Percentiles rank a stretch among this genome's conserved stretches.
Evolutionary conservation across 2,797 vertebrate species (phyloP).

Genomic region (Mareca penelope): DNA sequence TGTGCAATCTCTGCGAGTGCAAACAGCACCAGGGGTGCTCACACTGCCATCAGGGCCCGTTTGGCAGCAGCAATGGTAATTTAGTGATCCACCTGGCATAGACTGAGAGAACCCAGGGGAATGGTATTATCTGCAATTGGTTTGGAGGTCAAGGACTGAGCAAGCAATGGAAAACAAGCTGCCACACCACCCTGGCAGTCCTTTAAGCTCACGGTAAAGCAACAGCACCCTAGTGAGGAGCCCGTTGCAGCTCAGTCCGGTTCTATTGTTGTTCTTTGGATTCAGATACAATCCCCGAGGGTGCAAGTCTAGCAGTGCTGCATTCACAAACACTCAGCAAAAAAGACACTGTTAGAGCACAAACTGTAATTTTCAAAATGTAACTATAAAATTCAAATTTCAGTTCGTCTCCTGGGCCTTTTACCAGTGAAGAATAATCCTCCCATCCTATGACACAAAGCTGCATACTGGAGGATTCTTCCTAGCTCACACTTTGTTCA

Average conservation of each 20-base stretch:
- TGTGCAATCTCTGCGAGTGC: background rate
- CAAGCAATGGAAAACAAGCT: background rate
- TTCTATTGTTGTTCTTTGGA: background rate
- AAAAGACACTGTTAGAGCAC: background rate
- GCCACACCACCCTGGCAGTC: background rate
- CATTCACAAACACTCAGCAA: background rate
- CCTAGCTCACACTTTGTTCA: background rate
- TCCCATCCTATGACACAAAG: background rate
- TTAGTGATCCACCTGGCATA: background rate
- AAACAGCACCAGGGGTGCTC: background rate
- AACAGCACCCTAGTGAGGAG: background rate
- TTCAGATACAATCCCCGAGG: rapidly evolving
- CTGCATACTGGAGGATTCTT: background rate
- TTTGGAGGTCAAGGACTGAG: background rate
- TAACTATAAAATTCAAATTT: background rate
- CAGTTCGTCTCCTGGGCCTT: constrained; percentile 12
- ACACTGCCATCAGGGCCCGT: background rate
- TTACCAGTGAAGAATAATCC: background rate
- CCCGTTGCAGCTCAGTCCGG: background rate
- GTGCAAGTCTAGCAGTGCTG: background rate
- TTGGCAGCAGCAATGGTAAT: background rate
- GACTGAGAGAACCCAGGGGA: background rate
- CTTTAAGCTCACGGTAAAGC: background rate
- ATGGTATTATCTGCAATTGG: background rate
- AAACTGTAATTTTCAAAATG: background rate